phyloP scores from a whole-genome alignment of 2,113 vertebrate species.

The Petaurus breviceps region DNA sequence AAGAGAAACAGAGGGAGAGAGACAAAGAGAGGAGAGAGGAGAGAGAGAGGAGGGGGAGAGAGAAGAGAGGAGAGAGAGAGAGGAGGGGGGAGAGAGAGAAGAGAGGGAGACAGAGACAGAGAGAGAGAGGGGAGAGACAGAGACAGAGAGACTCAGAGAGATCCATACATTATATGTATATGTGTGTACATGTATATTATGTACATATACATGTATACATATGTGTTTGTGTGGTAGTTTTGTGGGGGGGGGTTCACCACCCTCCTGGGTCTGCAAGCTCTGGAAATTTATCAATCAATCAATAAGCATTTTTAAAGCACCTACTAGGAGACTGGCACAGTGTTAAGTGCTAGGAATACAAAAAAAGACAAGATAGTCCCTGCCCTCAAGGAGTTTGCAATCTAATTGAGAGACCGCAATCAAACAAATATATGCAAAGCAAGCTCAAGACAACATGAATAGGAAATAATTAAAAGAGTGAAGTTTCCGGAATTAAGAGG shows the following conservation, averaged over 20 bases:
- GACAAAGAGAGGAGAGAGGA: too few species aligned
- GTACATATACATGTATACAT: too few species aligned
- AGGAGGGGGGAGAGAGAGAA: too few species aligned
- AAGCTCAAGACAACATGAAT: neutral
- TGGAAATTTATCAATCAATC: neutral
- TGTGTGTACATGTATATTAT: too few species aligned
- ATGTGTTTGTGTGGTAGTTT: too few species aligned
- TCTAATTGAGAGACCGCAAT: neutral
- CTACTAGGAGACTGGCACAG: neutral
- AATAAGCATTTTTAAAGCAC: neutral
- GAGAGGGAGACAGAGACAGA: too few species aligned
- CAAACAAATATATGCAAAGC: neutral
- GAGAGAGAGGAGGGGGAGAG: too few species aligned
- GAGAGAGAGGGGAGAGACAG: too few species aligned
- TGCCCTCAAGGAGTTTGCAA: neutral
- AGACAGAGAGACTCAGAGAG: too few species aligned
- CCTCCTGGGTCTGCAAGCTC: neutral
- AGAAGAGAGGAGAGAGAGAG: too few species aligned
- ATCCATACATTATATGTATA: too few species aligned
- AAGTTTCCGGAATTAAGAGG: neutral
- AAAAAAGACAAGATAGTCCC: neutral
- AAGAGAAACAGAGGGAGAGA: too few species aligned
- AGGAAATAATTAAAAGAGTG: neutral
- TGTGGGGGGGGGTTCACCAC: neutral
- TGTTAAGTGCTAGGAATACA: neutral